phyloP scores from a whole-genome alignment of 2,888 invertebrate species.

The Gonocerus acuteangulatus region DNA sequence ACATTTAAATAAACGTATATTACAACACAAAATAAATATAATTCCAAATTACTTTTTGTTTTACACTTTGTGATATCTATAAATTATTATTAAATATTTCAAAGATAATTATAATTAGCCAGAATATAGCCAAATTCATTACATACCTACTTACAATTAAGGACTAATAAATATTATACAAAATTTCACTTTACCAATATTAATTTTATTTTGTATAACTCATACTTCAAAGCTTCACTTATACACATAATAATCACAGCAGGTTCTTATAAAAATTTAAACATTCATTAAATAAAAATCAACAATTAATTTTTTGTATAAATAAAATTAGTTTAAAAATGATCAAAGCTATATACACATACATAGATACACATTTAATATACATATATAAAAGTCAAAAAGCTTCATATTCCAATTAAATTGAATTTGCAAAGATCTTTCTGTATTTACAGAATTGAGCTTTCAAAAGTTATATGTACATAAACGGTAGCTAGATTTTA shows the following conservation, averaged over 20 bases:
- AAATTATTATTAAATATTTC: too few species aligned
- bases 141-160: too few species aligned
- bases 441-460: conserved; percentile 18
- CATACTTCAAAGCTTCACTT: conserved; percentile 14
- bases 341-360: conserved; percentile 1
- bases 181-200: background rate
- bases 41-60: conserved; percentile 1
- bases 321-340: conserved; percentile 8
- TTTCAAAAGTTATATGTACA: too few species aligned
- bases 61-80: too few species aligned
- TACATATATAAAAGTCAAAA: conserved; percentile 10
- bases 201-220: background rate
- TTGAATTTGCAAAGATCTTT: background rate
- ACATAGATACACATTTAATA: background rate
- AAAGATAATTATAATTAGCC: too few species aligned
- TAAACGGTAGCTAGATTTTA: too few species aligned
- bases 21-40: conserved; percentile 21
- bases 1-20: background rate
- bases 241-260: conserved; percentile 20
- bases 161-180: background rate
- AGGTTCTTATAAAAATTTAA: conserved; percentile 16
- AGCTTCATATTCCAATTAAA: conserved; percentile 1
- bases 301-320: conserved; percentile 2
- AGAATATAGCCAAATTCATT: too few species aligned
- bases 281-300: background rate